Percentiles rank a stretch among this genome's conserved stretches.
Conservation (phyloP, 2,113 vertebrate species). For the Proterorhinus semilunaris region DNA sequence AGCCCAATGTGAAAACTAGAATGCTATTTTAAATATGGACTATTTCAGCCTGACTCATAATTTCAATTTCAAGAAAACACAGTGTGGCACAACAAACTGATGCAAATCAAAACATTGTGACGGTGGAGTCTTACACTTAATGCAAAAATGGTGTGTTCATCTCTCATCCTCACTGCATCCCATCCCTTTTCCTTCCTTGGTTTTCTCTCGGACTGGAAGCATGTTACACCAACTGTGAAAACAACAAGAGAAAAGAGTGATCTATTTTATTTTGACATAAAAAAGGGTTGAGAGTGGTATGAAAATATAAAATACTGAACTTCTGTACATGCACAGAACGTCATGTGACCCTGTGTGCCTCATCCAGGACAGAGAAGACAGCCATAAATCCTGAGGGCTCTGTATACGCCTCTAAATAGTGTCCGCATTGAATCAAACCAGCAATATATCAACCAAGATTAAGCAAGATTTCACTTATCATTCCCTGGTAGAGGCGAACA, state of each 20-base stretch:
- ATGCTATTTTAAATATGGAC: not conserved
- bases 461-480: not conserved
- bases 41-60: not conserved
- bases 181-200: not conserved
- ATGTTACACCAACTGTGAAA: not conserved
- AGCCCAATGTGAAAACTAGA: not conserved
- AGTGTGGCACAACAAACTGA: too few relatives aligned
- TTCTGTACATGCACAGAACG: not conserved
- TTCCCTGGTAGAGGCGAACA: conserved; percentile 12
- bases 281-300: not conserved
- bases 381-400: conserved; percentile 3
- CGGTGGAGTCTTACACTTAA: too few relatives aligned
- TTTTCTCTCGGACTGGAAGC: not conserved
- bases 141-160: not conserved
- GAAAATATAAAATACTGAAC: not conserved
- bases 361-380: not conserved
- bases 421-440: conserved; percentile 19
- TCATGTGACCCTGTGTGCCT: not conserved
- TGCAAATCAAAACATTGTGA: too few relatives aligned
- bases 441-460: not conserved
- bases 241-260: not conserved
- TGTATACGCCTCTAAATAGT: not conserved
- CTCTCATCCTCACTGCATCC: not conserved
- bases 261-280: not conserved
- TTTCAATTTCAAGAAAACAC: too few relatives aligned